Percentiles rank a stretch among this genome's conserved stretches.
phyloP scores from a whole-genome alignment of 2,113 vertebrate species.

The Ictalurus punctatus region DNA sequence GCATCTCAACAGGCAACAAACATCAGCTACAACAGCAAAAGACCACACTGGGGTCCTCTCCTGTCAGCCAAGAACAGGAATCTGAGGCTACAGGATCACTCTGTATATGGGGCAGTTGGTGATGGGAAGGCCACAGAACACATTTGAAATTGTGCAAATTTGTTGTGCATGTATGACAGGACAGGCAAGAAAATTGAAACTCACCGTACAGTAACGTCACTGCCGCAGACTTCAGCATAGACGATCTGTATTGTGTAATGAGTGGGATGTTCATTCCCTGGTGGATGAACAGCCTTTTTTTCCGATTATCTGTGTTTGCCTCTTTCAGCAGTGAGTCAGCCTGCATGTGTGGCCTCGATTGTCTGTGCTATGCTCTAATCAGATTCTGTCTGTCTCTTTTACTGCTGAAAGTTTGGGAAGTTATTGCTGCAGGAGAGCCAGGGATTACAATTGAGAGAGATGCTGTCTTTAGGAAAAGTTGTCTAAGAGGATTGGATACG shows the following conservation, averaged over 20 bases:
- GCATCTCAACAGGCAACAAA: background rate
- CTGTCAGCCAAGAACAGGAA: background rate
- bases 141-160: background rate
- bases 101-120: background rate
- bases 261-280: constrained; percentile 10
- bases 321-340: constrained; percentile 21
- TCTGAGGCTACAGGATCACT: background rate
- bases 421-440: constrained; percentile 29
- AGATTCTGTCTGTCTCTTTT: constrained; percentile 31
- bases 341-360: constrained; percentile 1
- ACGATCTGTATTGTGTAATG: constrained; percentile 27
- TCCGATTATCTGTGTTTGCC: background rate
- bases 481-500: constrained; percentile 55
- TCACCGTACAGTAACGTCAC: background rate
- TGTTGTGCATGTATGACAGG: background rate
- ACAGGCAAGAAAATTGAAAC: background rate
- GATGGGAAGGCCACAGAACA: background rate
- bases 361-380: constrained; percentile 11
- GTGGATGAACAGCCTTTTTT: constrained; percentile 10
- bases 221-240: background rate
- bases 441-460: constrained; percentile 21
- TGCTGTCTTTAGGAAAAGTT: constrained; percentile 50
- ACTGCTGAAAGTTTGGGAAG: constrained; percentile 29
- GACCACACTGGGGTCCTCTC: background rate
- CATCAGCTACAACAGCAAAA: background rate